Conservation (phyloP, 2,888 invertebrate genomes). For the Merodon equestris region DNA sequence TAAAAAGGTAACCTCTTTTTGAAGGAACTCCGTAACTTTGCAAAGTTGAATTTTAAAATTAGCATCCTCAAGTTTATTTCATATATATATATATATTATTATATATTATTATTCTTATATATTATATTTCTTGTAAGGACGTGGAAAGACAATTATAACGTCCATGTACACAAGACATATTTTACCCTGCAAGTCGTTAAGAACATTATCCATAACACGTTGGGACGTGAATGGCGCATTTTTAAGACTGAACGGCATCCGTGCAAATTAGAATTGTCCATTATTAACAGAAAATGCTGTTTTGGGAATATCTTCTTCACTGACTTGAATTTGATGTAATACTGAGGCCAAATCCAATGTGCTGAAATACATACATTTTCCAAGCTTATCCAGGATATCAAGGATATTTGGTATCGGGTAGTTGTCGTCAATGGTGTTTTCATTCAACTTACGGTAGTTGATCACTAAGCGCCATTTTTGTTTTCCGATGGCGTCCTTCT, state of each 20-base stretch:
- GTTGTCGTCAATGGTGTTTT: constrained; percentile 22
- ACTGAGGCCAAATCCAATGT: constrained; percentile 27
- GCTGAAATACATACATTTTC: constrained; percentile 24
- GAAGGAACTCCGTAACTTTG: constrained; percentile 10
- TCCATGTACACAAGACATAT: constrained; percentile 6
- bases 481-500: constrained; percentile 42
- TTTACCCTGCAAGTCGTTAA: constrained; percentile 16
- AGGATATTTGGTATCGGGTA: constrained; percentile 49
- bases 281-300: constrained; percentile 13
- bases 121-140: constrained; percentile 15
- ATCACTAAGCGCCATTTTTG: constrained; percentile 57
- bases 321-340: constrained; percentile 28
- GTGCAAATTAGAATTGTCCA: constrained; percentile 7
- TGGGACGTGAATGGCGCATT: constrained; percentile 12
- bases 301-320: constrained; percentile 14
- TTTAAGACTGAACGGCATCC: constrained; percentile 2
- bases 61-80: constrained; percentile 6
- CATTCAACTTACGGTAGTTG: constrained; percentile 15
- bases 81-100: no score
- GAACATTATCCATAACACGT: constrained; percentile 16
- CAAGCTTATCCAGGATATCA: constrained; percentile 34
- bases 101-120: no score
- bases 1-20: constrained; percentile 13
- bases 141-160: constrained; percentile 4
- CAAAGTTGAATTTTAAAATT: constrained; percentile 15